Evolutionary conservation across 1,140 invertebrate genomes (phyloP).

Genomic region (Belonocnema kinseyi): DNA sequence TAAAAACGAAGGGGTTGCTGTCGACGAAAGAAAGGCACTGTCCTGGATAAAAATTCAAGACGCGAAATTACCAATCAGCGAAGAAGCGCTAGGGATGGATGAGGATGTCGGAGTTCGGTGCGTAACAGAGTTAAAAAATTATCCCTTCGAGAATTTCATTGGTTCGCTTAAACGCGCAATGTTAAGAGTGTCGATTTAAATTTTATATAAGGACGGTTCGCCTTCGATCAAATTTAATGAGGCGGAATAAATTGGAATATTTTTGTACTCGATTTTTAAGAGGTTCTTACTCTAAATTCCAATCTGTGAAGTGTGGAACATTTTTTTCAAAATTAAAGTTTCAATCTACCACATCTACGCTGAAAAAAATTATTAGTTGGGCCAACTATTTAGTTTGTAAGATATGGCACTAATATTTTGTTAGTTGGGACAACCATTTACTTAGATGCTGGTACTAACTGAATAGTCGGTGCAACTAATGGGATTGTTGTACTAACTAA

Average conservation of each 20-base stretch:
- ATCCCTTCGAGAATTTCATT: constrained; percentile 72
- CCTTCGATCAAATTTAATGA: not conserved
- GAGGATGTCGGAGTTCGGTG: constrained; percentile 45
- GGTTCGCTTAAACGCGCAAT: constrained; percentile 67
- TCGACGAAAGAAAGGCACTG: constrained; percentile 47
- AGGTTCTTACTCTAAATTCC: too few species aligned
- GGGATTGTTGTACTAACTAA: too few species aligned
- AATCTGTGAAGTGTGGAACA: too few species aligned
- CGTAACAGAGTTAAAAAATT: constrained; percentile 76
- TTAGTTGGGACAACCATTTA: too few species aligned
- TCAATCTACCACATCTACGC: too few species aligned
- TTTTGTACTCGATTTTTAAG: not conserved
- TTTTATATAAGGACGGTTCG: not conserved
- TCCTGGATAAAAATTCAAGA: constrained; percentile 75
- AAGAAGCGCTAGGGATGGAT: constrained; percentile 42
- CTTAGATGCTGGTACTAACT: too few species aligned
- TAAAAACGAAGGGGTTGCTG: constrained; percentile 76
- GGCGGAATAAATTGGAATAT: not conserved
- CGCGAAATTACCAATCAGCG: constrained; percentile 75
- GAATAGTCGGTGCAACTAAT: too few species aligned
- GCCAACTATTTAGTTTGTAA: too few species aligned
- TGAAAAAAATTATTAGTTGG: too few species aligned
- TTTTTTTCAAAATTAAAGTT: too few species aligned
- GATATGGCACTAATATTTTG: too few species aligned
- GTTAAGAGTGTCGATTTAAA: constrained; percentile 40